Evolutionary conservation across 2,797 vertebrate genomes (phyloP), one percentile per base, ranked within the genome.

Genomic region (Eulemur coronatus): DNA sequence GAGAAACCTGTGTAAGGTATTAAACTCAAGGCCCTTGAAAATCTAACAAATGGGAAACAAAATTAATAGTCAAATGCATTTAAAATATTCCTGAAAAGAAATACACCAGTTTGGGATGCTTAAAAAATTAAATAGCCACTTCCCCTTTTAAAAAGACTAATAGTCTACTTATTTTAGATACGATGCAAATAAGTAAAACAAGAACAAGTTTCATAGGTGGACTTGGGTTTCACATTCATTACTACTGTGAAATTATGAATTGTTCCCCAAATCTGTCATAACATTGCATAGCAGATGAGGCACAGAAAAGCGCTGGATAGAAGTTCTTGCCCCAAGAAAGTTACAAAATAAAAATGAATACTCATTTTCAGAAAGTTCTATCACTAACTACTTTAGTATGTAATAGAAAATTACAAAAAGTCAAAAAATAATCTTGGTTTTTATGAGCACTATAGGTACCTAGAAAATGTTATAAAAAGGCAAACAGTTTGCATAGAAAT

Each of bases 11-110:
- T 52, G n/a, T 84, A 69, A 5, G 17, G 26, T 50, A 72, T 87
- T 82, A 41, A 79, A 61, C 4, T 24, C 11, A 79, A 91, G 9
- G 46, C 30, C 52, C 38, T 76, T 72, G 24, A 94, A 73, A 95
- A 80, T 6, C n/a, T 76, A 89, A 91, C n/a, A 86, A 22, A 63
- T 4, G 88, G n/a, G 46, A 95, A 94, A 97, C 43, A 57, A 89
- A 95, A 84, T 12, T 55, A 65, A 82, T 35, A 85, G 14, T 4
- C 46, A 93, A 94, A 57, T 30, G 7, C 7, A 57, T 48, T 87
- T 67, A 70, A 93, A 89, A 59, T 61, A 87, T 69, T 96, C n/a
- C 46, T 67, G 41, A 63, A 38, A 84, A 88, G 80, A 93, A 94
- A 90, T 38, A 5, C 12, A 46, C 6, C 33, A 35, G 48, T 93